Evolutionary conservation across 2,888 invertebrate species (phyloP).

Genomic region (Drosophila pseudotalamancana): DNA sequence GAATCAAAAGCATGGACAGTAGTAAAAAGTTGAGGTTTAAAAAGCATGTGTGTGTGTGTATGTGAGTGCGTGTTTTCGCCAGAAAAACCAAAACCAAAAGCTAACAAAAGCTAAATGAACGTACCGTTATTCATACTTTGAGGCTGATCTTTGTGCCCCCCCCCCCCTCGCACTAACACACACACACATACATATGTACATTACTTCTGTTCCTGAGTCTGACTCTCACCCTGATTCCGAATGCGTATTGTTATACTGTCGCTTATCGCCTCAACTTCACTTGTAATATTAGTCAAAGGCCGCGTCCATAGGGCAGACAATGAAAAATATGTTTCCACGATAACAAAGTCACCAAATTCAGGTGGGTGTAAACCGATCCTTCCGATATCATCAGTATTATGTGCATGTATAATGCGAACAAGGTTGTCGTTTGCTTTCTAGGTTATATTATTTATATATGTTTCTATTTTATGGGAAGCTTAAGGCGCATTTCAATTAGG

Average conservation of each 20-base stretch:
- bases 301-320: slow-evolving; percentile 12
- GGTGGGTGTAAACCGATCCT: slow-evolving; percentile 52
- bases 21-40: slow-evolving; percentile 20
- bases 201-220: slow-evolving; percentile 9
- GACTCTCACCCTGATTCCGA: slow-evolving; percentile 13
- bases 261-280: slow-evolving; percentile 42
- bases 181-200: background rate
- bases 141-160: slow-evolving; percentile 49
- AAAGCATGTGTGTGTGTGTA: too few relatives aligned
- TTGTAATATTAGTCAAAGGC: slow-evolving; percentile 55
- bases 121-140: slow-evolving; percentile 49
- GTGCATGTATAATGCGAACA: slow-evolving; percentile 35
- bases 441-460: slow-evolving; percentile 17
- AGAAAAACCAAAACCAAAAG: slow-evolving; percentile 13
- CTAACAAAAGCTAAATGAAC: slow-evolving; percentile 27
- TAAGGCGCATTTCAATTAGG: slow-evolving; percentile 2
- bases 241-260: slow-evolving; percentile 13
- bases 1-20: slow-evolving; percentile 14
- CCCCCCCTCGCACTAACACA: background rate
- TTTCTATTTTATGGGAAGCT: background rate
- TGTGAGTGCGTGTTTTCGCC: too few relatives aligned
- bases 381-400: slow-evolving; percentile 33
- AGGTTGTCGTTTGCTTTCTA: slow-evolving; percentile 42
- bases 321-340: slow-evolving; percentile 20
- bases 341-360: slow-evolving; percentile 43